These are phyloP conservation scores for Capromys pilorides DNA, from an alignment of 2,797 vertebrate species.

Conservation along the genomic window DNA sequence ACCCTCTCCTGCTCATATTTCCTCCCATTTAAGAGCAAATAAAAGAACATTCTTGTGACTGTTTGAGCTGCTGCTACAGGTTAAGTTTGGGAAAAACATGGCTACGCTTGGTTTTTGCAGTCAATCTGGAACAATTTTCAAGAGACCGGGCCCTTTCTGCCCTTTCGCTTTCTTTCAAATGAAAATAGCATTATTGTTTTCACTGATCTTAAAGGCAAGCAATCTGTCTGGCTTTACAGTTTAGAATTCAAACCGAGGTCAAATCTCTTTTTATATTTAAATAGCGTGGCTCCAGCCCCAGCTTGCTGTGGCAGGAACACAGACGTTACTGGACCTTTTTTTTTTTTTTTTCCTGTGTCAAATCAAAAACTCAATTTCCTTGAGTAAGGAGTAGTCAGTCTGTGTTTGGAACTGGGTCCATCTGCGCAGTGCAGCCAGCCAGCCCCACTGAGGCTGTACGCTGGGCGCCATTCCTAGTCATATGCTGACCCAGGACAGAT, in stretches of 20 bases:
- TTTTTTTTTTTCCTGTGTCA: background rate
- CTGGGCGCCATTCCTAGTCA: too few species aligned
- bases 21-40: background rate
- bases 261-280: constrained; percentile 59
- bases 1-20: background rate
- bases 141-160: constrained; percentile 48
- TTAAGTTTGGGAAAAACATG: background rate
- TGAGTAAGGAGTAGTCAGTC: background rate
- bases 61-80: background rate
- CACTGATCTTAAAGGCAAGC: constrained; percentile 61
- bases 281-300: background rate
- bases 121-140: constrained; percentile 54
- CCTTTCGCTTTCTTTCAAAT: constrained; percentile 62
- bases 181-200: constrained; percentile 72
- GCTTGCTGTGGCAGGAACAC: background rate
- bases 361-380: background rate
- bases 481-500: background rate
- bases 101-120: constrained; percentile 3
- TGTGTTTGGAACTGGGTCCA: background rate
- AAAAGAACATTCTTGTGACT: background rate
- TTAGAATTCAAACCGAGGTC: constrained; percentile 64
- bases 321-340: background rate
- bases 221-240: constrained; percentile 43
- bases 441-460: background rate
- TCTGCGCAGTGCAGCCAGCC: too few species aligned